These are phyloP conservation scores for Ibycter americanus DNA, from an alignment of 2,797 vertebrate species.

Conservation along the genomic window DNA sequence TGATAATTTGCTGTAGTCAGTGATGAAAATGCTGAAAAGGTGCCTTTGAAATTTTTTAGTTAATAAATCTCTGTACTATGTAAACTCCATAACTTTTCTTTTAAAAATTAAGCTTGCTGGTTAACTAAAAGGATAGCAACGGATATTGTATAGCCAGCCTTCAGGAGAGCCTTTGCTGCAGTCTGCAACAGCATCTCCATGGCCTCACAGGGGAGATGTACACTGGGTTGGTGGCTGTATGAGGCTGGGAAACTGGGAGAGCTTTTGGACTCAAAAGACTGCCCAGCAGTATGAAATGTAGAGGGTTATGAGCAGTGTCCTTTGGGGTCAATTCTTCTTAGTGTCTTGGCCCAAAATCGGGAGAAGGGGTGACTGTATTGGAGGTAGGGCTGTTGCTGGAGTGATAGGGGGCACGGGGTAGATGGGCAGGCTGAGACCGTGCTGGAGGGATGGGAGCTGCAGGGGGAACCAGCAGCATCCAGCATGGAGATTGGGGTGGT, in stretches of 20 bases:
- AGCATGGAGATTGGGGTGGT: fast-evolving
- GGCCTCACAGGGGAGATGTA: fast-evolving
- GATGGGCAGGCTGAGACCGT: neutral
- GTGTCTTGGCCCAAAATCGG: neutral
- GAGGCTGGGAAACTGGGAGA: neutral
- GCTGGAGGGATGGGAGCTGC: neutral
- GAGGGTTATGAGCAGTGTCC: too few relatives aligned
- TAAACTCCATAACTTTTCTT: neutral
- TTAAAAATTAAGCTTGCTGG: neutral
- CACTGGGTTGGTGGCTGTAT: fast-evolving
- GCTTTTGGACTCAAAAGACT: neutral
- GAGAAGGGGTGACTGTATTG: fast-evolving
- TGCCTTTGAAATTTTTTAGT: neutral
- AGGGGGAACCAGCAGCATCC: too few relatives aligned
- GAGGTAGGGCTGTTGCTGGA: neutral
- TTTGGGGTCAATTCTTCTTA: fast-evolving
- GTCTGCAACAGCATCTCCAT: fast-evolving
- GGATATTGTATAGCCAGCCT: fast-evolving
- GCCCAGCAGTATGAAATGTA: neutral
- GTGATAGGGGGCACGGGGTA: fast-evolving
- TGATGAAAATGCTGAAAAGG: neutral
- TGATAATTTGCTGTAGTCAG: neutral
- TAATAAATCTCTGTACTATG: neutral
- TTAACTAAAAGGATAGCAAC: fast-evolving
- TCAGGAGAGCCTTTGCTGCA: neutral